phyloP scores from a whole-genome alignment of 2,797 vertebrate species.

The Spinus pinus region DNA sequence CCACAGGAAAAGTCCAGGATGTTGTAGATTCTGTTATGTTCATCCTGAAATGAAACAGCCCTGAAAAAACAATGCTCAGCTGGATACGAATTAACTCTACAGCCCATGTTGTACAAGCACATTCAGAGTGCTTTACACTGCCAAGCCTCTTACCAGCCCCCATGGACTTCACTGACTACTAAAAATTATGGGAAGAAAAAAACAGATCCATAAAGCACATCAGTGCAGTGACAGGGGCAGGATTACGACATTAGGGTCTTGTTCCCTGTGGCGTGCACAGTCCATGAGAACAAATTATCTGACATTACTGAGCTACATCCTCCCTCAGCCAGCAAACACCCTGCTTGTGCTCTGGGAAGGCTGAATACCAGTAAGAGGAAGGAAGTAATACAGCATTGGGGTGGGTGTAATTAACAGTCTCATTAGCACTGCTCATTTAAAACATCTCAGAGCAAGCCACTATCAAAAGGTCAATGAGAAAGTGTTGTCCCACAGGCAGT shows the following conservation, averaged over 20 bases:
- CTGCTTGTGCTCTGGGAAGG: neutral
- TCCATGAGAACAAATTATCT: neutral
- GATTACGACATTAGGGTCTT: neutral
- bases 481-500: neutral
- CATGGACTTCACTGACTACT: neutral
- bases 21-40: neutral
- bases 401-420: neutral
- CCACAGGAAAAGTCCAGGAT: neutral
- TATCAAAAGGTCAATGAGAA: neutral
- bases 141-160: neutral
- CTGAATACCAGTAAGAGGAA: neutral
- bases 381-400: neutral
- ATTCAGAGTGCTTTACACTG: neutral
- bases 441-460: neutral
- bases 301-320: accelerated
- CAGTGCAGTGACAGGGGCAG: neutral
- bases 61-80: neutral
- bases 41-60: neutral
- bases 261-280: accelerated
- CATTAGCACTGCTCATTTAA: neutral
- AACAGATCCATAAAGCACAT: neutral
- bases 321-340: neutral
- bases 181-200: neutral
- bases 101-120: neutral
- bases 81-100: neutral